A percentile compares a stretch with the other conserved stretches of the same genome.
Evolutionary conservation across 2,888 invertebrate species (phyloP).

Genomic region (Caenorhabditis imperialis): DNA sequence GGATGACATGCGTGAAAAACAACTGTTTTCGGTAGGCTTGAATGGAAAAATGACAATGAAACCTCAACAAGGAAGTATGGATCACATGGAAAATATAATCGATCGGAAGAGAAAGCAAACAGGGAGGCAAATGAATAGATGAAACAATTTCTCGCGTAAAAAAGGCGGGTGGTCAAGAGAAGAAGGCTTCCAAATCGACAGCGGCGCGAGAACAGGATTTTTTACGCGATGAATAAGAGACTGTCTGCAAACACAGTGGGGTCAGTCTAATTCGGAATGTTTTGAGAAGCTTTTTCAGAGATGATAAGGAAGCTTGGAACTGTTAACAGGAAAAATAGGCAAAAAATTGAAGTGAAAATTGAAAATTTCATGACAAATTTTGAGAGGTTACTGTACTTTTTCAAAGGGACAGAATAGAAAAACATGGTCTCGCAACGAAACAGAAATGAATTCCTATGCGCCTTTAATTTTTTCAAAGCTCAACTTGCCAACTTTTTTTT

Average conservation of each 20-base stretch:
- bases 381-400: constrained; percentile 3
- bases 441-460: not conserved
- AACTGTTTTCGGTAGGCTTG: no score
- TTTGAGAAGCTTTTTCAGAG: no score
- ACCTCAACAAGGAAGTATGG: constrained; percentile 10
- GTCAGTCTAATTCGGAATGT: not conserved
- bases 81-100: constrained; percentile 14
- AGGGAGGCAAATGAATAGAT: constrained; percentile 34
- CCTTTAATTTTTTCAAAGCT: constrained; percentile 12
- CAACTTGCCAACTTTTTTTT: not conserved
- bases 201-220: constrained; percentile 28
- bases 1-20: not conserved
- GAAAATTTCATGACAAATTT: no score
- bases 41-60: constrained; percentile 8
- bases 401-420: constrained; percentile 9
- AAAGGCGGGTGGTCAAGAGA: constrained; percentile 10
- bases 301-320: no score
- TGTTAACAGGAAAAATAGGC: no score
- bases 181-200: constrained; percentile 30
- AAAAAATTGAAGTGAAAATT: no score
- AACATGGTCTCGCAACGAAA: constrained; percentile 5
- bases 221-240: constrained; percentile 1
- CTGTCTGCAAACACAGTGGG: constrained; percentile 13
- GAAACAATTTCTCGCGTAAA: constrained; percentile 36
- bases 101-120: constrained; percentile 27